Conservation (phyloP, 2,113 vertebrate species). For the Scortum barcoo region DNA sequence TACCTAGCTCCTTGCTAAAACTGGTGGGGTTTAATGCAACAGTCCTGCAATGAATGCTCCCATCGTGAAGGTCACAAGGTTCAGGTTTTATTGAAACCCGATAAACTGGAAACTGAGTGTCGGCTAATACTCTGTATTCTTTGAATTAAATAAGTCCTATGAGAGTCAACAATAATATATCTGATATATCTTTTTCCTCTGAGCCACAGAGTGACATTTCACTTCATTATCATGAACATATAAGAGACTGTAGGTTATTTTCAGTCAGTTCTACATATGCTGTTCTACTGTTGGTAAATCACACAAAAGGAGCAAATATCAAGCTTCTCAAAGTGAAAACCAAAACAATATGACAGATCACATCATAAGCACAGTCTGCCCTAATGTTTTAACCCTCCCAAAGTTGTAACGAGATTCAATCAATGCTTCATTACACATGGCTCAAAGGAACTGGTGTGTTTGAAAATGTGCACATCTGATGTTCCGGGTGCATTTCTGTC, state of each 20-base stretch:
- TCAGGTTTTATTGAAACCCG: no score
- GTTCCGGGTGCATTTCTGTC: conserved; percentile 17
- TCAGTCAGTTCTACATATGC: background rate
- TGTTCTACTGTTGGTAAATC: no score
- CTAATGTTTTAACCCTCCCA: background rate
- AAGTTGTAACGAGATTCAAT: background rate
- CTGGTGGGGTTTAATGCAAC: no score
- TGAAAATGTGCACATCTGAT: conserved; percentile 33
- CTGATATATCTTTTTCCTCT: background rate
- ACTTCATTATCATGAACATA: background rate
- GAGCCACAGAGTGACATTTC: no score
- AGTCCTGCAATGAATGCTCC: no score
- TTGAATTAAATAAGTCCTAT: background rate
- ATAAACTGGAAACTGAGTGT: background rate
- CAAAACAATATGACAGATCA: background rate
- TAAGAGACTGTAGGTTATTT: background rate
- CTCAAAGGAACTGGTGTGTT: conserved; percentile 5
- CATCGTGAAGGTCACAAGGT: no score
- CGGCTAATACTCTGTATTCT: no score
- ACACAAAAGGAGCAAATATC: no score
- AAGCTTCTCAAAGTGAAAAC: background rate
- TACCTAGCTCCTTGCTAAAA: no score
- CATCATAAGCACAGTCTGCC: no score
- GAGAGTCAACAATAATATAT: background rate
- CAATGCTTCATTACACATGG: conserved; percentile 2